These are phyloP conservation scores for Aptenodytes patagonicus DNA, from an alignment of 2,113 vertebrate species.

Conservation along the genomic window DNA sequence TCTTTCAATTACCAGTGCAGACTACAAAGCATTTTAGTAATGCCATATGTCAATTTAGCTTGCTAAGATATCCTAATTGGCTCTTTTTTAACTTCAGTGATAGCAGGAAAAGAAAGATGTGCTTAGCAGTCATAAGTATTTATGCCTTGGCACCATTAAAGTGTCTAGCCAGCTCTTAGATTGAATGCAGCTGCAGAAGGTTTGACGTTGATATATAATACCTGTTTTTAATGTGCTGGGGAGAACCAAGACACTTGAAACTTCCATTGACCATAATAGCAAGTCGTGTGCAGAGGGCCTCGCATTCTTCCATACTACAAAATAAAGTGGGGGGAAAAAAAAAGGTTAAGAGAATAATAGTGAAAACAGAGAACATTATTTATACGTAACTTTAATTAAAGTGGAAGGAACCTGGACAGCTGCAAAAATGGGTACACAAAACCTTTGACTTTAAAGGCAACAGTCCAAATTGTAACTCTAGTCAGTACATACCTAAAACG, in stretches of 20 bases:
- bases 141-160: neutral
- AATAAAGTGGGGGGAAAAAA: neutral
- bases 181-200: neutral
- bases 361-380: neutral
- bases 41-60: neutral
- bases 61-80: neutral
- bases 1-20: neutral
- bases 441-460: neutral
- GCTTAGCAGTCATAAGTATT: neutral
- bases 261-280: conserved; percentile 89
- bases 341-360: neutral
- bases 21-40: conserved; percentile 22
- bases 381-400: neutral
- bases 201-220: conserved; percentile 16
- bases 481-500: neutral
- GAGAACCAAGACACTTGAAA: conserved; percentile 88
- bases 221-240: conserved; percentile 92
- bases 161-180: neutral
- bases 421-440: neutral
- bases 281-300: conserved; percentile 85
- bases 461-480: neutral
- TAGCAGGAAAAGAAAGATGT: neutral
- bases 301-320: conserved; percentile 89
- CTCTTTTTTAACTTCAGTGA: neutral
- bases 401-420: neutral